Evolutionary conservation across 2,113 vertebrate genomes (phyloP).

Genomic region (Glareola pratincola): DNA sequence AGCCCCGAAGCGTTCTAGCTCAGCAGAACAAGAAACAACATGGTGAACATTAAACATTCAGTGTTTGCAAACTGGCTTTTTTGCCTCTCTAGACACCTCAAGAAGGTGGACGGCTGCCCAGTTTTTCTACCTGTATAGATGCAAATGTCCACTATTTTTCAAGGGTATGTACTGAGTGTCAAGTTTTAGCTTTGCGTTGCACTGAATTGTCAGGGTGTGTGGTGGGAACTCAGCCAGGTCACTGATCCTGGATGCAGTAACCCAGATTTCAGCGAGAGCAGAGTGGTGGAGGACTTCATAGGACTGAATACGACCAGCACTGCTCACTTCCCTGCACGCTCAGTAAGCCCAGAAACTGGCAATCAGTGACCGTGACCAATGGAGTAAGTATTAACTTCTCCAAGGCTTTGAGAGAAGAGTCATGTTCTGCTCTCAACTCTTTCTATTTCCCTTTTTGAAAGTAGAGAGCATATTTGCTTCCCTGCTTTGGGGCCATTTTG

Average conservation of each 20-base stretch:
- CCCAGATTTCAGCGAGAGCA: background rate
- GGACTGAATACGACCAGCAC: background rate
- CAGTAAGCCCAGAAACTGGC: background rate
- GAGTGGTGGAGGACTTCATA: background rate
- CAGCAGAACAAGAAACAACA: background rate
- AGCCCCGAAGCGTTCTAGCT: background rate
- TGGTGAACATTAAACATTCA: background rate
- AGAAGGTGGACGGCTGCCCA: background rate
- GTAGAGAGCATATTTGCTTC: background rate
- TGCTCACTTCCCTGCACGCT: background rate
- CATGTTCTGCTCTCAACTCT: background rate
- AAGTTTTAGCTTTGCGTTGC: background rate
- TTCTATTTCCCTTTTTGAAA: background rate
- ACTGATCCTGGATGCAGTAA: background rate
- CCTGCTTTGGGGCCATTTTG: background rate
- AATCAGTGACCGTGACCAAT: background rate
- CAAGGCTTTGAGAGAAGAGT: background rate
- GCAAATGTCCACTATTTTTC: background rate
- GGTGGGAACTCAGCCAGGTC: background rate
- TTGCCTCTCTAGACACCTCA: background rate
- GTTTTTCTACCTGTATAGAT: background rate
- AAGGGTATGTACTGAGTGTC: background rate
- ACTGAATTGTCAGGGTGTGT: background rate
- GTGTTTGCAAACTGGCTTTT: background rate
- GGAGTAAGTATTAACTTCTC: background rate